Evolutionary conservation across 2,113 vertebrate species (phyloP).

Genomic region (Scopus umbretta): DNA sequence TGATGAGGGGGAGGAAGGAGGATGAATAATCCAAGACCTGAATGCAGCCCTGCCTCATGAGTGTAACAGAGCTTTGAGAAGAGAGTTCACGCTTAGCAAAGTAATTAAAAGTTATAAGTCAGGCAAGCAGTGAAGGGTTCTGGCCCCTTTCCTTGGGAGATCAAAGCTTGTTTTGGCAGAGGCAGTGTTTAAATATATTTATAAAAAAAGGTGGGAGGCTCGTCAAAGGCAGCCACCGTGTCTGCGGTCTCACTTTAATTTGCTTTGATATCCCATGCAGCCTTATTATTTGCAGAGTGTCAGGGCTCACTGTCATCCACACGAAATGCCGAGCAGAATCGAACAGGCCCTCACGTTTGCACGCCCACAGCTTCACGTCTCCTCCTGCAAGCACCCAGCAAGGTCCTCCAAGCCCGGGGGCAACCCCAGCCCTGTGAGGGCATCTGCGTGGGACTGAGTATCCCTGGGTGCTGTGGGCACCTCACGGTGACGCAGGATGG

Average conservation of each 20-base stretch:
- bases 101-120: conserved; percentile 12
- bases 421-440: not conserved
- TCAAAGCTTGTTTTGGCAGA: conserved; percentile 63
- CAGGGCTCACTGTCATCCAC: not conserved
- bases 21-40: not conserved
- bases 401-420: not conserved
- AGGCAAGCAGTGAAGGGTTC: not conserved
- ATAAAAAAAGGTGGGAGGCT: not conserved
- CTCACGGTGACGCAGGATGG: rapidly evolving
- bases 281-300: not conserved
- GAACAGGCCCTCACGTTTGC: not conserved
- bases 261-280: conserved; percentile 44
- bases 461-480: not conserved
- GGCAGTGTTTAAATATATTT: conserved; percentile 8
- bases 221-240: not conserved
- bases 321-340: not conserved
- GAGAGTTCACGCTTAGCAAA: not conserved
- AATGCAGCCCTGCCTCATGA: not conserved
- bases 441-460: not conserved
- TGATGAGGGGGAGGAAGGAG: not conserved
- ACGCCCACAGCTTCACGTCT: not conserved
- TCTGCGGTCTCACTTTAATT: not conserved
- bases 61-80: not conserved
- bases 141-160: conserved; percentile 51
- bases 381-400: rapidly evolving